Evolutionary conservation across 2,797 vertebrate species (phyloP), one percentile per base, ranked within the genome.

Genomic region (Malacoctenus gilli): DNA sequence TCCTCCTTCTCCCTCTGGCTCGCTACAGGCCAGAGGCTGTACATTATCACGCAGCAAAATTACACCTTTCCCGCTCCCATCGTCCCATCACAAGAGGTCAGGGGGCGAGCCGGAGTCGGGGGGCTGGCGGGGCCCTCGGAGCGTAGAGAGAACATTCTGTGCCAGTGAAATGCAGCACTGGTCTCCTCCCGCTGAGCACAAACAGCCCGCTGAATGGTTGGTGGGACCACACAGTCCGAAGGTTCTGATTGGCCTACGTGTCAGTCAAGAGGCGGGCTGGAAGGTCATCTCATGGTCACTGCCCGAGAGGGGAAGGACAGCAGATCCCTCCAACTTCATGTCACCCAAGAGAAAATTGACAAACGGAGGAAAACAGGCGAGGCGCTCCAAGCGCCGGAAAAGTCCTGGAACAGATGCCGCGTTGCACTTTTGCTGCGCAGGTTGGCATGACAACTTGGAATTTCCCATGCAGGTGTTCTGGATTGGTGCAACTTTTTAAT

Each of bases 141-240:
- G 79, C 48, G 79, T 72, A 77, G 83, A 82, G 72, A 79, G 86
- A 85, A 89, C 82, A 88, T 90, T 89, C 74, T 80, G 85, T 93
- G 90, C 93, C 92, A 92, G 79, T 56, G 75, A 91, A 71, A 75
- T 72, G 73, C 90, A 91, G 90, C 89, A 20, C 88, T 92, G 90
- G 89, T 91, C 92, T 91, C 90, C 89, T 89, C 91, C 93, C 90
- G 91, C 80, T 67, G 77, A 67, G 65, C 67, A 66, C 88, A 87
- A 92, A 93, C 74, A 53, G 51, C 16, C 59, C 38, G 55, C 68
- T 63, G 59, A 70, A 77, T 61, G 64, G 57, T 58, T 66, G 75
- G 62, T 84, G 67, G 75, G 68, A 84, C 72, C 72, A 75, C 58
- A 60, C 72, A 68, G 55, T 61, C 62, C 59, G 57, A 64, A 52